These are phyloP conservation scores for Albula glossodonta DNA, from an alignment of 2,113 vertebrate species.

Conservation along the genomic window DNA sequence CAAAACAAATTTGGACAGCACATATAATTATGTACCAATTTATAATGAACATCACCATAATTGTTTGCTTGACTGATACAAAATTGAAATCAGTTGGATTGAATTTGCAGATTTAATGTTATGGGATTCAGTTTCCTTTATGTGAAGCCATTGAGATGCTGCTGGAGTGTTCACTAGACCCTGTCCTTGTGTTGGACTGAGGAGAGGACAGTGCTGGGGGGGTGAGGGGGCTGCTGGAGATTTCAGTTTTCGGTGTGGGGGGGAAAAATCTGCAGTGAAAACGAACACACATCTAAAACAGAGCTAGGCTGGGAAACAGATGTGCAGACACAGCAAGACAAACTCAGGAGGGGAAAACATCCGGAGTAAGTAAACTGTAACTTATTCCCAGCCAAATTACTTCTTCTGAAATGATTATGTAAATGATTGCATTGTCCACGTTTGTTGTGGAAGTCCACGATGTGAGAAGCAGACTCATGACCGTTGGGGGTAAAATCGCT, in stretches of 20 bases:
- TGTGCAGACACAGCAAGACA: background rate
- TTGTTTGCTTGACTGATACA: too few relatives aligned
- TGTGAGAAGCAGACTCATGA: background rate
- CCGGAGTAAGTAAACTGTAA: background rate
- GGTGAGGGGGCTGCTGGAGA: background rate
- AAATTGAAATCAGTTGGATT: too few relatives aligned
- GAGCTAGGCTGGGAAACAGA: background rate
- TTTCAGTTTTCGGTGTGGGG: background rate
- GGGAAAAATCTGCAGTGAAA: too few relatives aligned
- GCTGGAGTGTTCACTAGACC: too few relatives aligned
- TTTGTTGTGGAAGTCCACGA: background rate
- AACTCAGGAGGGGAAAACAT: background rate
- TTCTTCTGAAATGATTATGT: background rate
- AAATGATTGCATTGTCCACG: background rate
- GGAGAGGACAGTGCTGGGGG: background rate
- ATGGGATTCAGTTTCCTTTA: too few relatives aligned
- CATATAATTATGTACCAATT: too few relatives aligned
- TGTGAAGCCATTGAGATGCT: too few relatives aligned
- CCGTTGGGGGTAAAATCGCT: background rate
- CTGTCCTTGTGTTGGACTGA: too few relatives aligned
- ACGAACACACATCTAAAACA: background rate
- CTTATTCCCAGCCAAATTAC: background rate
- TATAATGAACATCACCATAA: too few relatives aligned
- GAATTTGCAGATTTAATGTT: too few relatives aligned
- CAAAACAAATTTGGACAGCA: too few relatives aligned